A percentile compares a stretch with the other conserved stretches of the same genome.
These are phyloP conservation scores for Stenotaenia linearis DNA, from an alignment of 2,888 invertebrate genomes.

Conservation along the genomic window DNA sequence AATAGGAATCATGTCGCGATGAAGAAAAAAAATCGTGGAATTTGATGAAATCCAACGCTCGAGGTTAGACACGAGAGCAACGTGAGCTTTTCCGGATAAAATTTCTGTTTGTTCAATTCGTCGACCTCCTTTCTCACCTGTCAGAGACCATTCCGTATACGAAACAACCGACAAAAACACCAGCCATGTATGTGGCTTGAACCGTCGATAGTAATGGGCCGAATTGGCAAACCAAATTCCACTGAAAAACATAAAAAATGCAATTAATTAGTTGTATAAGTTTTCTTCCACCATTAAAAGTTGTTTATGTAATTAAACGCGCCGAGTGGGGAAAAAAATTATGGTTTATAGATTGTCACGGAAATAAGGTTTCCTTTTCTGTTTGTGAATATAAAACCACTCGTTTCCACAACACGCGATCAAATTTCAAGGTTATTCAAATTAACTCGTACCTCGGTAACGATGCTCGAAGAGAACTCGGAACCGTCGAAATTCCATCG, in stretches of 20 bases:
- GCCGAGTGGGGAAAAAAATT: no score
- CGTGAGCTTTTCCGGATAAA: neutral
- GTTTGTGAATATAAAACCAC: no score
- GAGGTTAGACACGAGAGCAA: no score
- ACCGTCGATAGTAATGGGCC: slow-evolving; percentile 56
- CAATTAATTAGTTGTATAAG: no score
- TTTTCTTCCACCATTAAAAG: no score
- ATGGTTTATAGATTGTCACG: no score
- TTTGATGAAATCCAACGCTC: no score
- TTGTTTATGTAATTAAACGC: neutral
- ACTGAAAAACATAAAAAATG: slow-evolving; percentile 51
- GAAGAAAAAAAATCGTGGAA: no score
- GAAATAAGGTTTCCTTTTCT: neutral
- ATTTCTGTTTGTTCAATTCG: neutral
- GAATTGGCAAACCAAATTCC: slow-evolving; percentile 65
- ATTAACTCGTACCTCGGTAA: slow-evolving; percentile 52
- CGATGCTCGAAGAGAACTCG: slow-evolving; percentile 52
- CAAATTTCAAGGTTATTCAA: neutral
- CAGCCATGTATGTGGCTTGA: slow-evolving; percentile 70
- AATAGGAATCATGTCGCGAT: no score
- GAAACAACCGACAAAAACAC: slow-evolving; percentile 72
- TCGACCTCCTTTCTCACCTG: slow-evolving; percentile 51
- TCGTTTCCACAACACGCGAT: neutral
- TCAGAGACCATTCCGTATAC: slow-evolving; percentile 68
- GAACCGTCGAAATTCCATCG: slow-evolving; percentile 53